Conservation (phyloP, 2,888 invertebrate genomes). For the Myopa tessellatipennis region DNA sequence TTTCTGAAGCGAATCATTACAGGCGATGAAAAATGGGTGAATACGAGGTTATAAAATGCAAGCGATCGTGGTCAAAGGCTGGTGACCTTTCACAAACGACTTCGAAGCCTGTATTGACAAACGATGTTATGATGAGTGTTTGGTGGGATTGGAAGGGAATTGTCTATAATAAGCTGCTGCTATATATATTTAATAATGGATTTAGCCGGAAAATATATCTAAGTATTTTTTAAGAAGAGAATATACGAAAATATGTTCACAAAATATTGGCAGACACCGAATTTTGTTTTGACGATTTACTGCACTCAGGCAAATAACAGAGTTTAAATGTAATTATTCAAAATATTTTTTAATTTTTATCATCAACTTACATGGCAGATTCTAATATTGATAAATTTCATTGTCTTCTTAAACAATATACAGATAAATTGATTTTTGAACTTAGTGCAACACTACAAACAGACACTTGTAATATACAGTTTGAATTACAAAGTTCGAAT, state of each 20-base stretch:
- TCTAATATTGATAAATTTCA: too few relatives aligned
- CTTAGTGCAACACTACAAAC: constrained; percentile 11
- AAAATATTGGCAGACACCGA: too few relatives aligned
- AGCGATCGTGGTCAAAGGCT: constrained; percentile 8
- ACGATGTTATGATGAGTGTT: constrained; percentile 10
- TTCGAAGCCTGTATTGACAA: constrained; percentile 6
- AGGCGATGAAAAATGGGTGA: constrained; percentile 9
- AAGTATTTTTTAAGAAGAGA: too few relatives aligned
- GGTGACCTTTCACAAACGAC: constrained; percentile 1
- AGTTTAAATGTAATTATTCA: not conserved
- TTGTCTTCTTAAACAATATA: not conserved
- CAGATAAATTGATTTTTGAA: not conserved
- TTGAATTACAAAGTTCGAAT: not conserved
- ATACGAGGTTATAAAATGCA: constrained; percentile 3
- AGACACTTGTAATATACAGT: not conserved
- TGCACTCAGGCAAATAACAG: not conserved
- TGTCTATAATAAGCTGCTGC: not conserved
- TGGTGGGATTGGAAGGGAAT: not conserved
- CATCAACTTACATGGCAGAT: too few relatives aligned
- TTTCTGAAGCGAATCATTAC: constrained; percentile 8
- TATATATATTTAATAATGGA: too few relatives aligned
- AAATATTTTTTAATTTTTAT: not conserved
- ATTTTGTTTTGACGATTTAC: too few relatives aligned
- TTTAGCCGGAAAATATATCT: too few relatives aligned
- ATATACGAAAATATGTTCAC: too few relatives aligned